Conservation (phyloP, 1,140 invertebrate genomes). For the Apolygus lucorum region DNA sequence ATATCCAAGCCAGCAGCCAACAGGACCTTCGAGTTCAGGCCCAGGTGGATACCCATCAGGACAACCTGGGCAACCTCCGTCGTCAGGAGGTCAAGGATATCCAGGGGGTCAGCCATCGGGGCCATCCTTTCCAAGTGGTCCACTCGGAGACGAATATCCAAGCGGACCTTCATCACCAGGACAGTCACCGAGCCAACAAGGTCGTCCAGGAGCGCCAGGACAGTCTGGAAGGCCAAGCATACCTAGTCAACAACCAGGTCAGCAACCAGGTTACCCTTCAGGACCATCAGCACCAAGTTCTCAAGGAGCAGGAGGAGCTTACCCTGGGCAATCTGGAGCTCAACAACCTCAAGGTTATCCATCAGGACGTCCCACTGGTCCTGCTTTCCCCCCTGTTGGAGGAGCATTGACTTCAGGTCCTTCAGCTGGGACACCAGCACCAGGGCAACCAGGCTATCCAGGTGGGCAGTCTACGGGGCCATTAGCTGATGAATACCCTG, state of each 20-base stretch:
- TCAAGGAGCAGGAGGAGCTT: slow-evolving; percentile 29
- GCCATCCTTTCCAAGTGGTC: slow-evolving; percentile 19
- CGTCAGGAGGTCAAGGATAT: slow-evolving; percentile 25
- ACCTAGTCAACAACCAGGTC: slow-evolving; percentile 36
- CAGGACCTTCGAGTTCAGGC: neutral
- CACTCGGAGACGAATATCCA: slow-evolving; percentile 35
- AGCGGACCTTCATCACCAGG: slow-evolving; percentile 30
- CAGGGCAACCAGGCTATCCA: too few relatives aligned
- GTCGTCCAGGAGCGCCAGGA: slow-evolving; percentile 23
- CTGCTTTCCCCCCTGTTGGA: slow-evolving; percentile 2
- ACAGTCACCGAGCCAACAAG: too few relatives aligned
- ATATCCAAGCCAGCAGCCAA: slow-evolving; percentile 1
- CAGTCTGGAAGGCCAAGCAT: slow-evolving; percentile 25
- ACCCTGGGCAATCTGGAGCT: slow-evolving; percentile 18
- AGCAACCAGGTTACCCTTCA: slow-evolving; percentile 33
- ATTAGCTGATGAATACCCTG: slow-evolving; percentile 21
- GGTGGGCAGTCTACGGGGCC: neutral
- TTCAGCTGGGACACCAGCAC: neutral
- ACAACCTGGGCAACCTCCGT: slow-evolving; percentile 26
- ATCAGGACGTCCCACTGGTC: slow-evolving; percentile 26
- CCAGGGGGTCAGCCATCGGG: slow-evolving; percentile 32
- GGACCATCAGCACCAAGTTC: slow-evolving; percentile 28
- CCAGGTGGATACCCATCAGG: slow-evolving; percentile 29
- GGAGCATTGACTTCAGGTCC: neutral
- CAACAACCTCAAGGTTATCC: slow-evolving; percentile 29